A percentile compares a stretch with the other conserved stretches of the same genome.
These are phyloP conservation scores for Andricus curvator DNA, from an alignment of 2,888 invertebrate genomes.

Conservation along the genomic window DNA sequence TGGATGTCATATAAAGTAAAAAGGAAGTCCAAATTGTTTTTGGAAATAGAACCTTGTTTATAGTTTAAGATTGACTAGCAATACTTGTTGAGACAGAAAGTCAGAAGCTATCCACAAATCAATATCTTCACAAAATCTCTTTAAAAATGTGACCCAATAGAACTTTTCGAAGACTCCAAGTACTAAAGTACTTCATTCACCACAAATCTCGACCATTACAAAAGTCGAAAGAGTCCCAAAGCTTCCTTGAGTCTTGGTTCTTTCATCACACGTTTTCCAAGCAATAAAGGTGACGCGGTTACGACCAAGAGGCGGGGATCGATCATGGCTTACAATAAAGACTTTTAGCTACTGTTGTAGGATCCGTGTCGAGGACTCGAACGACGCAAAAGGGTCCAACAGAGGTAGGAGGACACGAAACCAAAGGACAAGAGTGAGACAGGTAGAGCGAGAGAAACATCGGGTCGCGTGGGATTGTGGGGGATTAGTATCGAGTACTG, in stretches of 20 bases:
- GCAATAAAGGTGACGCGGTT: conserved; percentile 8
- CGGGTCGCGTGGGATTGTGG: conserved; percentile 43
- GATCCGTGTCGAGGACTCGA: conserved; percentile 30
- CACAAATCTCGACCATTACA: background rate
- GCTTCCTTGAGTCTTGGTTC: background rate
- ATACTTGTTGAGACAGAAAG: too few relatives aligned
- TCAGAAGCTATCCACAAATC: too few relatives aligned
- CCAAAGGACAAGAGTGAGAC: conserved; percentile 21
- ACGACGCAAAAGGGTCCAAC: conserved; percentile 29
- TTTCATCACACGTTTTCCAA: background rate
- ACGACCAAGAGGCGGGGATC: conserved; percentile 15
- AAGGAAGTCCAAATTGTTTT: background rate
- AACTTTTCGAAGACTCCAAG: background rate
- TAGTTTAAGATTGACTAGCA: too few relatives aligned
- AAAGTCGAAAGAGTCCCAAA: background rate
- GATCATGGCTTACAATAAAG: conserved; percentile 23
- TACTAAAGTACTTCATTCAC: background rate
- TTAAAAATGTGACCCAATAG: background rate
- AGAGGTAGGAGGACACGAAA: background rate
- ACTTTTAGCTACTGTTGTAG: conserved; percentile 35
- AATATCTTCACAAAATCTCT: too few relatives aligned
- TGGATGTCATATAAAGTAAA: background rate
- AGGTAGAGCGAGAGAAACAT: conserved; percentile 33
- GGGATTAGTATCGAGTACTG: conserved; percentile 40
- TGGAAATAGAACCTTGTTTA: background rate